Evolutionary conservation across 2,797 vertebrate species (phyloP).

Genomic region (Tenualosa thibaudeaui): DNA sequence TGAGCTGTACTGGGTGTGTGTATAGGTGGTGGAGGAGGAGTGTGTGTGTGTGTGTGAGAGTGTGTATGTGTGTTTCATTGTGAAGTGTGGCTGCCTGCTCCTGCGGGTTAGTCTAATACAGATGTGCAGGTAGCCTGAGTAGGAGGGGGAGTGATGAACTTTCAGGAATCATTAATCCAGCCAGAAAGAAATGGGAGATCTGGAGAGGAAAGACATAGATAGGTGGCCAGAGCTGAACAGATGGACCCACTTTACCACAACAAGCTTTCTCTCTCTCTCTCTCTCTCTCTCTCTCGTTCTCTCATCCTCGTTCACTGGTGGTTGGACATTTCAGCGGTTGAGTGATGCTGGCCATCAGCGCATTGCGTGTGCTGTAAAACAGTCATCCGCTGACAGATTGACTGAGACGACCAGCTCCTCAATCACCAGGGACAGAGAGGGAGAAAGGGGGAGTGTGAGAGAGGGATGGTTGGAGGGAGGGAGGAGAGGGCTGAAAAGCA

Average conservation of each 20-base stretch:
- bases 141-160: neutral
- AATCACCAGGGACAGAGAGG: slow-evolving; percentile 64
- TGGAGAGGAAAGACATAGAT: slow-evolving; percentile 20
- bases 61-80: neutral
- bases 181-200: neutral
- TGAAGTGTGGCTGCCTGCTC: neutral
- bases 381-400: slow-evolving; percentile 79
- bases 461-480: neutral
- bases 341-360: slow-evolving; percentile 77
- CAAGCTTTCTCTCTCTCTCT: slow-evolving; percentile 49
- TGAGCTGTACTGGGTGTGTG: neutral
- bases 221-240: slow-evolving; percentile 62
- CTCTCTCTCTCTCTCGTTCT: slow-evolving; percentile 11
- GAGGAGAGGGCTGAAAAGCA: neutral
- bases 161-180: slow-evolving; percentile 2
- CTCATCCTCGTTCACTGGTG: slow-evolving; percentile 52
- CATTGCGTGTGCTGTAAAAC: slow-evolving; percentile 84
- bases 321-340: slow-evolving; percentile 65
- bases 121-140: slow-evolving; percentile 3
- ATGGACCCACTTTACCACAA: slow-evolving; percentile 65
- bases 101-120: neutral
- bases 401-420: slow-evolving; percentile 73
- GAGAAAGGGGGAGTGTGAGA: neutral
- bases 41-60: neutral
- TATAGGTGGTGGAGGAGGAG: neutral